Conservation (phyloP, 2,888 invertebrate genomes). For the Malthinus seriepunctatus region DNA sequence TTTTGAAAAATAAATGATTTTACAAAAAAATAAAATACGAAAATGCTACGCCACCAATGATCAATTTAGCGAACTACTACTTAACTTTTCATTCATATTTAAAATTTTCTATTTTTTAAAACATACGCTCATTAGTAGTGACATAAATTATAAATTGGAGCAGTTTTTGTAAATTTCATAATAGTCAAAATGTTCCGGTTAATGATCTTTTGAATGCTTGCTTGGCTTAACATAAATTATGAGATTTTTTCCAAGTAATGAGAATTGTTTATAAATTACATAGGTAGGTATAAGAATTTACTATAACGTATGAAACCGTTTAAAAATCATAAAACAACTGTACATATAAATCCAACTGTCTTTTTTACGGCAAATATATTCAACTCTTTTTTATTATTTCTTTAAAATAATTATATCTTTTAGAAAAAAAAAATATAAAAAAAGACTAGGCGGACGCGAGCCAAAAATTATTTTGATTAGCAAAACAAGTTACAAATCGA, state of each 20-base stretch:
- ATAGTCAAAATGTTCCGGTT: slow-evolving; percentile 13
- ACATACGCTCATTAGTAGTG: neutral
- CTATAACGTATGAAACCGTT: slow-evolving; percentile 2
- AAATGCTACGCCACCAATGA: no score
- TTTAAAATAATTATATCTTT: neutral
- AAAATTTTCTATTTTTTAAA: neutral
- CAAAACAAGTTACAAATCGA: slow-evolving; percentile 3
- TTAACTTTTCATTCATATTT: no score
- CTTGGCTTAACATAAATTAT: slow-evolving; percentile 8
- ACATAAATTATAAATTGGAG: slow-evolving; percentile 10
- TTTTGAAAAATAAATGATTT: no score
- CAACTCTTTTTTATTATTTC: neutral
- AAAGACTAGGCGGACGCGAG: neutral
- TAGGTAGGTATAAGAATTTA: slow-evolving; percentile 1
- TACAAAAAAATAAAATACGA: no score
- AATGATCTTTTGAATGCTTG: slow-evolving; percentile 8
- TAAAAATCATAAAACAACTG: neutral
- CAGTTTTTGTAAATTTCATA: neutral
- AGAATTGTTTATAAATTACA: slow-evolving; percentile 3
- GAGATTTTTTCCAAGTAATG: slow-evolving; percentile 8
- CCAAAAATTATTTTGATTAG: slow-evolving; percentile 2
- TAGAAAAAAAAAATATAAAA: neutral
- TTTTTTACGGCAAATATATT: neutral
- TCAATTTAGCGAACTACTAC: no score
- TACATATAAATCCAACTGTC: neutral